A percentile compares a stretch with the other conserved stretches of the same genome.
phyloP scores from a whole-genome alignment of 2,113 vertebrate genomes.

The Pristiophorus japonicus region DNA sequence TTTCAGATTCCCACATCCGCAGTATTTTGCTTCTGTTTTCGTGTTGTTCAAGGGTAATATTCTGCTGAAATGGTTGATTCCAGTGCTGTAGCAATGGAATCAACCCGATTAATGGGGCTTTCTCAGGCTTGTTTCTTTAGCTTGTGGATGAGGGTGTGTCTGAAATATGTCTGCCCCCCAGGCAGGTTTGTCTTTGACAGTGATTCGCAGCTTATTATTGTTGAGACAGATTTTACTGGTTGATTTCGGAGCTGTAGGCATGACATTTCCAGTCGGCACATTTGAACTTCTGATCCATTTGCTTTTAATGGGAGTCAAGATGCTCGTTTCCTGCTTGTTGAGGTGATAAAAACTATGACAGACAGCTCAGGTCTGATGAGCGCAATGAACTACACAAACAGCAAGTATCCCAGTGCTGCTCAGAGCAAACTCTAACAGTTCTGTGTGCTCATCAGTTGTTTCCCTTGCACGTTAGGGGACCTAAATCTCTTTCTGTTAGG shows the following conservation, averaged over 20 bases:
- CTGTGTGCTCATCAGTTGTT: neutral
- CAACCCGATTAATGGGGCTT: neutral
- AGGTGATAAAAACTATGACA: neutral
- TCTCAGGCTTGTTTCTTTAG: neutral
- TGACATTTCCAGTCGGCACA: neutral
- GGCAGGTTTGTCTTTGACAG: neutral
- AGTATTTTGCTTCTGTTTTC: neutral
- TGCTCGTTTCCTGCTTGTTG: neutral
- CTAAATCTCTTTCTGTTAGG: neutral
- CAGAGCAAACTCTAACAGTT: neutral
- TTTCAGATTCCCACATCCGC: neutral
- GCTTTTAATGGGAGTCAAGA: neutral
- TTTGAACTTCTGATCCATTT: slow-evolving; percentile 1
- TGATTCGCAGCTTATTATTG: neutral
- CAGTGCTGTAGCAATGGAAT: neutral
- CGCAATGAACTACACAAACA: neutral
- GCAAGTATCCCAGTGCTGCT: neutral
- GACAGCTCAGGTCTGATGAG: neutral
- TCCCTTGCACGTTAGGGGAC: too few relatives aligned
- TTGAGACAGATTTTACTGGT: neutral
- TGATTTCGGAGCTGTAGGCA: neutral
- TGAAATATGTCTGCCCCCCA: neutral
- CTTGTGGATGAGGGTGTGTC: neutral
- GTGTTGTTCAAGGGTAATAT: neutral
- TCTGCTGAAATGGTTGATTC: neutral